phyloP scores from a whole-genome alignment of 2,797 vertebrate species.

The Diplodus puntazzo region DNA sequence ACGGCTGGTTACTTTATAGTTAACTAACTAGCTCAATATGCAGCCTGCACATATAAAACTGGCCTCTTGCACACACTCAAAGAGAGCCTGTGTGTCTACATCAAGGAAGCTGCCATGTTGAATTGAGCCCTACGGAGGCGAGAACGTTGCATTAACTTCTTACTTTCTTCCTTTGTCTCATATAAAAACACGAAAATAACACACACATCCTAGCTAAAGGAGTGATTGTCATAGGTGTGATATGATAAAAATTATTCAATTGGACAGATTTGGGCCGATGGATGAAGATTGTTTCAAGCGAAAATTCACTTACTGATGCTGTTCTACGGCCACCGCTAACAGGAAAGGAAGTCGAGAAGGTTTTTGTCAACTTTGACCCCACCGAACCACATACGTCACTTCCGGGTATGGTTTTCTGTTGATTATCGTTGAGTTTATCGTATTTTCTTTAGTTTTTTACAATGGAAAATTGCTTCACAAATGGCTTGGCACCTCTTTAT shows the following conservation, averaged over 20 bases:
- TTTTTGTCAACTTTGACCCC: slow-evolving; percentile 80
- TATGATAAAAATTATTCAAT: not conserved
- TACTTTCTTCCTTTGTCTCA: not conserved
- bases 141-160: slow-evolving; percentile 4
- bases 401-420: slow-evolving; percentile 54
- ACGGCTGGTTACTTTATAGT: accelerated
- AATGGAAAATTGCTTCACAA: not conserved
- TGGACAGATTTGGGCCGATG: slow-evolving; percentile 66
- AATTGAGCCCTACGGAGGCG: slow-evolving; percentile 16
- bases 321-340: slow-evolving; percentile 79
- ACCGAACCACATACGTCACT: slow-evolving; percentile 55
- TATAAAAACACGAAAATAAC: slow-evolving; percentile 37
- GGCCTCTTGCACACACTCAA: accelerated
- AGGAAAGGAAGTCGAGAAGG: slow-evolving; percentile 84
- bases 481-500: too few relatives aligned
- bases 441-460: not conserved
- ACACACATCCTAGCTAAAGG: accelerated
- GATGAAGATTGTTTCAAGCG: slow-evolving; percentile 68
- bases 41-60: accelerated
- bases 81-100: accelerated
- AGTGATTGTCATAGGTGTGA: accelerated
- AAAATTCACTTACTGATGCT: slow-evolving; percentile 83
- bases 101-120: slow-evolving; percentile 75
- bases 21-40: accelerated
- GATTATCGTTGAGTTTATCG: too few relatives aligned